Base-by-base conservation (phyloP, 2,888 invertebrate genomes). In the Noctua janthe region DNA sequence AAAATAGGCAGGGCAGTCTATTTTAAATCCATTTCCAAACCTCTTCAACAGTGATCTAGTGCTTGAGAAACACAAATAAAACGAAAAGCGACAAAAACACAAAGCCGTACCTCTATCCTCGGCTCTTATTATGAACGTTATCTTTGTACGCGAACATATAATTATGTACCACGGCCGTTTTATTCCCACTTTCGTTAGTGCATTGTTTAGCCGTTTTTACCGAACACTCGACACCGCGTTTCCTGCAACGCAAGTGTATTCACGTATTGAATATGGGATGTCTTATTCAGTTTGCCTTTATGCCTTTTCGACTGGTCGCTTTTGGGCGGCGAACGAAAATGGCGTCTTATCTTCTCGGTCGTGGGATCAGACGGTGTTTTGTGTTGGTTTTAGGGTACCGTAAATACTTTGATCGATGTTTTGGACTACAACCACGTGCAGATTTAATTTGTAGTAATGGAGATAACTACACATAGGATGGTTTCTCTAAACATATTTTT, bases 241-340 rank as follows among this genome's bases (percentile, higher is more conserved):
- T 97, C 97, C 97, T 96, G 97, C 93, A 93, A 89, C 92, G 93
- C 96, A 96, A 96, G 96, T 96, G 96, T 94, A 93, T 92, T 93
- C 94, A 94, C 92, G 91, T 90, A 92, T 94, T 93, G 92, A 94
- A 84, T 88, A 82, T 77, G 72, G 79, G 76, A 86, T 88, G 91
- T 90, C 91, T 93, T 93, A 92, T 91, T 93, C 91, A 92, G 92
- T 95, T 93, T 94, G 95, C 95, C 95, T 96, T 96, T 95, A 95
- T 97, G 96, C 97, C 97, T 97, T 97, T 93, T 96, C 93, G 96
- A 97, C 96, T 96, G 91, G 86, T 90, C 93, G 90, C 94, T 93
- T 94, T 95, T 94, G 93, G 89, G 88, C 88, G 86, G 83, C 76
- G 39, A 93, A 94, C 93, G 93, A 94, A 94, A 94, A 94, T 94